Conservation (phyloP, 2,113 vertebrate genomes). For the Ameiurus melas region DNA sequence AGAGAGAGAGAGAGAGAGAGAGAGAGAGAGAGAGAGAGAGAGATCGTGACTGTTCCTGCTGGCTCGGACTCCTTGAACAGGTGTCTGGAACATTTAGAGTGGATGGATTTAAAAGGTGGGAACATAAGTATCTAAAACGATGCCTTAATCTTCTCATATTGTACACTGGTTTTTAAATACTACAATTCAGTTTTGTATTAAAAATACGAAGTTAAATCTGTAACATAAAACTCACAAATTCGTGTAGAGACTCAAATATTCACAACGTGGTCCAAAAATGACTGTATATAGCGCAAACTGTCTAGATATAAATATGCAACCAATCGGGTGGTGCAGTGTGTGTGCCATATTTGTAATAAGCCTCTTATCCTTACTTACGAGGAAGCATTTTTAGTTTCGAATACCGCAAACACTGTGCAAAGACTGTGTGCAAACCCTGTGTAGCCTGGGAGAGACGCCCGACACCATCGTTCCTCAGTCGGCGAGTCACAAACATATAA, state of each 20-base stretch:
- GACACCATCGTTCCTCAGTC: background rate
- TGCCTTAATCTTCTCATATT: background rate
- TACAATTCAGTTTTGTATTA: background rate
- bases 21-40: conserved; percentile 7
- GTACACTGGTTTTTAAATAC: background rate
- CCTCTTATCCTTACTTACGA: background rate
- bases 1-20: background rate
- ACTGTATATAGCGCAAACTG: background rate
- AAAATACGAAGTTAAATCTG: background rate
- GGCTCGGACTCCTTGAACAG: background rate
- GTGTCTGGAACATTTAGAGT: conserved; percentile 12
- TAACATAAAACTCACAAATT: background rate
- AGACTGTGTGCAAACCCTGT: background rate
- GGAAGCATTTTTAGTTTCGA: background rate
- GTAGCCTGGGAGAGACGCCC: too few species aligned
- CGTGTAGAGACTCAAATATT: background rate
- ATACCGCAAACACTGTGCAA: background rate
- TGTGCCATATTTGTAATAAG: background rate
- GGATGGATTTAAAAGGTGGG: background rate
- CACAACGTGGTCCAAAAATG: background rate
- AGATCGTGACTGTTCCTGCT: conserved; percentile 1
- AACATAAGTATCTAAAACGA: background rate
- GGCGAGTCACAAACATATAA: background rate
- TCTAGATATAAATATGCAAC: background rate
- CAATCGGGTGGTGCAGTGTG: background rate